Conservation (phyloP, 2,888 invertebrate genomes). For the Latheticus oryzae region DNA sequence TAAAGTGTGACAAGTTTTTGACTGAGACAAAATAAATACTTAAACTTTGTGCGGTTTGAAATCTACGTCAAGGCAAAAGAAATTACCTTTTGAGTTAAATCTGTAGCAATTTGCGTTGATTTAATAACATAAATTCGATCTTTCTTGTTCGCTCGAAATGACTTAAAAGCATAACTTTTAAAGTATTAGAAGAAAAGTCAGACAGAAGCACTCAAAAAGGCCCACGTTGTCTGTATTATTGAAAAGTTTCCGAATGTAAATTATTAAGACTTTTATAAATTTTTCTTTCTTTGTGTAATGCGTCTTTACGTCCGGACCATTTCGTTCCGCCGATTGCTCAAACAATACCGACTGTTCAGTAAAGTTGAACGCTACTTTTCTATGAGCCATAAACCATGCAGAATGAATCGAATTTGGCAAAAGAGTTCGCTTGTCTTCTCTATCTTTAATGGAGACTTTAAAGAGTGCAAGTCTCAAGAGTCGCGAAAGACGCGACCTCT, state of each 20-base stretch:
- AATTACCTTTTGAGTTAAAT: background rate
- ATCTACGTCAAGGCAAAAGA: too few relatives aligned
- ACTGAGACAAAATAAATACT: too few relatives aligned
- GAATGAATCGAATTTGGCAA: constrained; percentile 49
- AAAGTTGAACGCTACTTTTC: constrained; percentile 43
- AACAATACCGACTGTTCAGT: constrained; percentile 41
- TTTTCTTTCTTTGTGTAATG: constrained; percentile 39
- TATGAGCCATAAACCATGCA: constrained; percentile 49
- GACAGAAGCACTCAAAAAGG: constrained; percentile 22
- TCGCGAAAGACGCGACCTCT: constrained; percentile 37
- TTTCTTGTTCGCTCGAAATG: constrained; percentile 3
- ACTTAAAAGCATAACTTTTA: constrained; percentile 22
- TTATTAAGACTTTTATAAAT: constrained; percentile 49
- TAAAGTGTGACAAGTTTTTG: too few relatives aligned
- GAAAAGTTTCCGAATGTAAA: constrained; percentile 50
- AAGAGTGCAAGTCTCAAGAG: constrained; percentile 44
- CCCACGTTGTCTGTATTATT: constrained; percentile 27
- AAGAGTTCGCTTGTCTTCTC: constrained; percentile 48
- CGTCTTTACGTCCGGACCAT: constrained; percentile 44
- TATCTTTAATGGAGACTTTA: constrained; percentile 44
- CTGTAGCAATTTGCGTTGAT: constrained; percentile 7
- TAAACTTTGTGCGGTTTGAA: too few relatives aligned
- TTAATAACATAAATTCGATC: constrained; percentile 19
- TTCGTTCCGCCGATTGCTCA: constrained; percentile 45
- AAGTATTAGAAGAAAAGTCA: constrained; percentile 6